These are phyloP conservation scores for Synergus umbraculus DNA, from an alignment of 2,888 invertebrate species.

Conservation along the genomic window DNA sequence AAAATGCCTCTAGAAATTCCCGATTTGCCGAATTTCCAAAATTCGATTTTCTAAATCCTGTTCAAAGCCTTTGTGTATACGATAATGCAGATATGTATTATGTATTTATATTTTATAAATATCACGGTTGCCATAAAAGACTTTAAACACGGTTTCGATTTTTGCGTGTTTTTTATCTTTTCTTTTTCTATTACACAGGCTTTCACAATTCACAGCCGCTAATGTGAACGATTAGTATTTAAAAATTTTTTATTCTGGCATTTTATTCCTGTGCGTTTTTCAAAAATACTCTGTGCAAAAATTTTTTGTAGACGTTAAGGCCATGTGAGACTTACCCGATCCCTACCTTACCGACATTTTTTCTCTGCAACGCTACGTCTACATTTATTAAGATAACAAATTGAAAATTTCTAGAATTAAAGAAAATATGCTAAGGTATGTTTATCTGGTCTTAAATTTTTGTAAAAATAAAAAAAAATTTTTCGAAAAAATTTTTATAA, in stretches of 20 bases:
- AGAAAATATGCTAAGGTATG: no score
- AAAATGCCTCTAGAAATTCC: conserved; percentile 47
- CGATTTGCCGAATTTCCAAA: conserved; percentile 43
- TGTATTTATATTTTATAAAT: conserved; percentile 18
- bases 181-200: conserved; percentile 47
- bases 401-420: no score
- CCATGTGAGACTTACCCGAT: no score
- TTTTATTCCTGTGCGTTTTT: neutral
- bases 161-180: conserved; percentile 19
- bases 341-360: no score
- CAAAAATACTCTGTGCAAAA: neutral
- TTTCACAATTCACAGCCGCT: conserved; percentile 61
- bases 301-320: no score
- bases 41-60: conserved; percentile 13
- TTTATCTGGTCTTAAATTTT: no score
- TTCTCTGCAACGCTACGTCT: no score
- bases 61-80: conserved; percentile 33
- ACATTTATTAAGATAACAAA: no score
- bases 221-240: conserved; percentile 50
- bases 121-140: conserved; percentile 23
- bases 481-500: no score
- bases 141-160: conserved; percentile 5
- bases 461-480: no score
- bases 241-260: conserved; percentile 19
- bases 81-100: conserved; percentile 39